Conservation (phyloP, 2,888 invertebrate species). For the Coenonympha glycerion region DNA sequence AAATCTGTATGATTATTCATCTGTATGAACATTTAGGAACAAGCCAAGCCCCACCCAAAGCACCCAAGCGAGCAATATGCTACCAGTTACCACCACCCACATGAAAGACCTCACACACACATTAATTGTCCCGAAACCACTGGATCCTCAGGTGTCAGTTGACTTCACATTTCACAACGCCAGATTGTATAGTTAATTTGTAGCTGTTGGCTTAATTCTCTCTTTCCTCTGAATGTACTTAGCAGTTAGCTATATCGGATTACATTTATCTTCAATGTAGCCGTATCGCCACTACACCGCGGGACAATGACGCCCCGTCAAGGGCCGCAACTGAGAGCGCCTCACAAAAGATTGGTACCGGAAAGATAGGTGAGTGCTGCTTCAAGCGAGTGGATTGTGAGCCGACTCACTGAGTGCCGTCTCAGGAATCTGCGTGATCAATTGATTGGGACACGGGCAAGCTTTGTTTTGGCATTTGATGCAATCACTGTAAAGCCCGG, state of each 20-base stretch:
- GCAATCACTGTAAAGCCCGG: background rate
- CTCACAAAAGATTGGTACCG: conserved; percentile 71
- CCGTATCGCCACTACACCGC: conserved; percentile 57
- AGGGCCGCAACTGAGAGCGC: conserved; percentile 56
- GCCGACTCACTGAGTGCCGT: conserved; percentile 48
- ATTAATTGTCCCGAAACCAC: too few species aligned
- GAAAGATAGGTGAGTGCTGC: conserved; percentile 66
- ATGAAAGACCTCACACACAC: too few species aligned
- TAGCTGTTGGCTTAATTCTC: too few species aligned
- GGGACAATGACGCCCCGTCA: conserved; percentile 64
- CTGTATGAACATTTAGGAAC: too few species aligned
- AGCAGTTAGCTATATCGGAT: conserved; percentile 14
- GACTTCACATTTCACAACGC: too few species aligned
- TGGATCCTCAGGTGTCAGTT: too few species aligned
- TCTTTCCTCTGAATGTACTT: background rate
- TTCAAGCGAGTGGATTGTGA: conserved; percentile 55
- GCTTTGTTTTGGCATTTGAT: conserved; percentile 24
- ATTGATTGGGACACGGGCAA: conserved; percentile 61
- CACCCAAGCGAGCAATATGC: too few species aligned
- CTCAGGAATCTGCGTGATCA: conserved; percentile 65
- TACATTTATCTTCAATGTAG: conserved; percentile 25
- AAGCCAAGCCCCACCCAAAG: too few species aligned
- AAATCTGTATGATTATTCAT: too few species aligned
- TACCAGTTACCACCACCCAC: too few species aligned
- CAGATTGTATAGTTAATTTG: too few species aligned